These are phyloP conservation scores for Mayetiola destructor DNA, from an alignment of 2,888 invertebrate species.

Conservation along the genomic window DNA sequence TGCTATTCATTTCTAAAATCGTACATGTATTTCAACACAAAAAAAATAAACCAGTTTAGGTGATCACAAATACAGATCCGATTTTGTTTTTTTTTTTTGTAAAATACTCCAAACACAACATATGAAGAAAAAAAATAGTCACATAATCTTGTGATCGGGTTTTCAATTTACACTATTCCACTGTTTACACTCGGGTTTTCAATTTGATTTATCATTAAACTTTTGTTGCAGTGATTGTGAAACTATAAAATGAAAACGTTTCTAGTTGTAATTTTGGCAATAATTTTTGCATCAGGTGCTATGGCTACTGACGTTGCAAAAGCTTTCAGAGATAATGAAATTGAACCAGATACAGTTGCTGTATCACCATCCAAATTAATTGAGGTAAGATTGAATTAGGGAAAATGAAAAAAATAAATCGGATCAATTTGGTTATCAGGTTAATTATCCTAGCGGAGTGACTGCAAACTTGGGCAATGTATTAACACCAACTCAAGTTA, in stretches of 20 bases:
- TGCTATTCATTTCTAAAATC: too few relatives aligned
- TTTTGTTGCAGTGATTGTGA: too few relatives aligned
- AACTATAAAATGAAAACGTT: background rate
- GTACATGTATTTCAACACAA: too few relatives aligned
- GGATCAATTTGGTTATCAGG: conserved; percentile 23
- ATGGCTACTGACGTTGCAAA: conserved; percentile 23
- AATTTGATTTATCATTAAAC: too few relatives aligned
- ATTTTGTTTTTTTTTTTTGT: too few relatives aligned
- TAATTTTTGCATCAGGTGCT: conserved; percentile 20
- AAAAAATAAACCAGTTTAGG: too few relatives aligned
- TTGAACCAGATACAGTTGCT: conserved; percentile 20
- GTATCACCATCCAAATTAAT: conserved; percentile 21
- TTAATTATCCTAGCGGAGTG: conserved; percentile 33
- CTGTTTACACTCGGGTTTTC: too few relatives aligned
- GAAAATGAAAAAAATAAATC: background rate
- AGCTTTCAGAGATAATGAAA: conserved; percentile 23
- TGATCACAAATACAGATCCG: too few relatives aligned
- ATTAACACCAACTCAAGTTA: conserved; percentile 52
- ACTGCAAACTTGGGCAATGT: conserved; percentile 50
- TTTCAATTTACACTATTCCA: too few relatives aligned
- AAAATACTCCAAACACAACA: too few relatives aligned
- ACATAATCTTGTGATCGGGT: too few relatives aligned
- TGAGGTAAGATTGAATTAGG: conserved; percentile 23
- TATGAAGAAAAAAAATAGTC: too few relatives aligned
- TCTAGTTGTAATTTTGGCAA: background rate